Conservation (phyloP, 2,113 vertebrate species). For the Orycteropus afer region DNA sequence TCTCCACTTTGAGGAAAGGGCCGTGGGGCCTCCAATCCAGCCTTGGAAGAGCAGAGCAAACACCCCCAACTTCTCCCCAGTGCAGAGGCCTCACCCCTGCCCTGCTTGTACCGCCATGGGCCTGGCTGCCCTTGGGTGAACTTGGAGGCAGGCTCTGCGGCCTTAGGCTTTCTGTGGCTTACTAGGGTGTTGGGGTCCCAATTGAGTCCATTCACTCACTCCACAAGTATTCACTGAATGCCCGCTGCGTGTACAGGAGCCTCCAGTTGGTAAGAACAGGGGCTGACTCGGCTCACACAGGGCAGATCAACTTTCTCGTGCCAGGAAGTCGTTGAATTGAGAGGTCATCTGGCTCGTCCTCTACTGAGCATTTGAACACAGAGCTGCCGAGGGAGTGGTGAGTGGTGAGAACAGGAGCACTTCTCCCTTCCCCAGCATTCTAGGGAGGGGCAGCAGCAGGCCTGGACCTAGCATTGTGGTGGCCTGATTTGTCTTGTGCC, state of each 20-base stretch:
- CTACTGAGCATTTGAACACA: background rate
- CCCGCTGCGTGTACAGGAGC: conserved; percentile 50
- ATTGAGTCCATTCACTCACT: conserved; percentile 65
- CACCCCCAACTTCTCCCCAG: accelerated
- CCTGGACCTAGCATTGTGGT: background rate
- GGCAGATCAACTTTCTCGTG: conserved; percentile 64
- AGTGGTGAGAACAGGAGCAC: background rate
- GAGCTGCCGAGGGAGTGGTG: conserved; percentile 13
- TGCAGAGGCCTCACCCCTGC: background rate
- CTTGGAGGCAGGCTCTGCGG: conserved; percentile 42
- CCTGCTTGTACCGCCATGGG: background rate
- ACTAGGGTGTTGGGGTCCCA: conserved; percentile 66
- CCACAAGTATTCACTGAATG: conserved; percentile 78
- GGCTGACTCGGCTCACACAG: conserved; percentile 37
- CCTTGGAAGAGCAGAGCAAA: background rate
- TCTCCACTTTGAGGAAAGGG: background rate
- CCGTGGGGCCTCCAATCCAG: background rate
- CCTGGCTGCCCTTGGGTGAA: conserved; percentile 71
- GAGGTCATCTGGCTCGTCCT: conserved; percentile 67
- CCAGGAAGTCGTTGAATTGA: conserved; percentile 71
- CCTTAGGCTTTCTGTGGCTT: conserved; percentile 48
- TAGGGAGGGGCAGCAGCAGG: background rate
- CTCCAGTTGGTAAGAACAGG: conserved; percentile 57
- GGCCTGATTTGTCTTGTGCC: background rate
- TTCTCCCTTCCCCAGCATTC: background rate